A percentile compares a stretch with the other conserved stretches of the same genome.
These are phyloP conservation scores for Platichthys flesus DNA, from an alignment of 2,113 vertebrate species.

Conservation along the genomic window DNA sequence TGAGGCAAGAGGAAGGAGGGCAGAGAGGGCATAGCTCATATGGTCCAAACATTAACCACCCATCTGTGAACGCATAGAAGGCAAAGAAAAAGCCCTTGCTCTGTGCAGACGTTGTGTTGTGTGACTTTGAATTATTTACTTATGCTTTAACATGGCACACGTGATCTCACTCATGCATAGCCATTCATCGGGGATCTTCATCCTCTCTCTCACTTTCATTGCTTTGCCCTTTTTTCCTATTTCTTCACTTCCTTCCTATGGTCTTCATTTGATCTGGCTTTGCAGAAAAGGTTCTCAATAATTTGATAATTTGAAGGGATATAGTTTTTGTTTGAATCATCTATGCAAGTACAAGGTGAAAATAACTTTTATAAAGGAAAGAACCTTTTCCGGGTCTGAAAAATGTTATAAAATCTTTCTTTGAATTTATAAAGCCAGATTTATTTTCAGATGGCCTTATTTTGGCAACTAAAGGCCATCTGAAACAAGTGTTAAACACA, in stretches of 20 bases:
- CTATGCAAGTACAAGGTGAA: neutral
- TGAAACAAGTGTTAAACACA: too few relatives aligned
- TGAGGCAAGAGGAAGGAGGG: too few relatives aligned
- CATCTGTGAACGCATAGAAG: constrained; percentile 42
- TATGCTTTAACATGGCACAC: constrained; percentile 47
- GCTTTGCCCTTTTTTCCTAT: neutral
- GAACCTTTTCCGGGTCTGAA: neutral
- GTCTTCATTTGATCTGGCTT: too few relatives aligned
- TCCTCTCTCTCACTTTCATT: constrained; percentile 4
- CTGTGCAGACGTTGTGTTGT: constrained; percentile 36
- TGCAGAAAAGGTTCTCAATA: too few relatives aligned
- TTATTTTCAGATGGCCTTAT: too few relatives aligned
- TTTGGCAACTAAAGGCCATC: neutral
- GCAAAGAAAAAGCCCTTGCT: constrained; percentile 21
- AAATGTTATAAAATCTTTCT: neutral
- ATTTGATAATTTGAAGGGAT: too few relatives aligned
- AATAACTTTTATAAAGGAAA: neutral
- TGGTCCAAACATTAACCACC: constrained; percentile 33
- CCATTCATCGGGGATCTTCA: constrained; percentile 45
- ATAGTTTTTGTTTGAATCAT: neutral
- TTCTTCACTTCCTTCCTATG: neutral
- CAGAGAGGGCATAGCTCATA: constrained; percentile 1
- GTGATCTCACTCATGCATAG: constrained; percentile 44
- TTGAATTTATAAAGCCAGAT: neutral
- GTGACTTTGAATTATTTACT: constrained; percentile 71